phyloP scores from a whole-genome alignment of 2,888 invertebrate species.

The Schizotus pectinicornis region DNA sequence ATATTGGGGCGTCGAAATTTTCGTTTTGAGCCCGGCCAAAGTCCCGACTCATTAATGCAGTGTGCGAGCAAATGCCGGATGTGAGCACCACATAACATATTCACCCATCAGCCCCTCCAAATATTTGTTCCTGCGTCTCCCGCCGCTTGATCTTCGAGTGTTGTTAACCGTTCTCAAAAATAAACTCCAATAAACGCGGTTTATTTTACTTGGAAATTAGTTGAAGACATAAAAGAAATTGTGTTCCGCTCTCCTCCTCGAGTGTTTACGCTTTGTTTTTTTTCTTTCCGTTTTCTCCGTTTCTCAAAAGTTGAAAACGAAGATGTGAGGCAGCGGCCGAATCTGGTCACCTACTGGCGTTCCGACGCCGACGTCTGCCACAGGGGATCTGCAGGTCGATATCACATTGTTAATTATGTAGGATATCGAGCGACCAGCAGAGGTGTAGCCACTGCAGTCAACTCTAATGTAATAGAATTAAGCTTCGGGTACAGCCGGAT shows the following conservation, averaged over 20 bases:
- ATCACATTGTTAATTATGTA: conserved; percentile 59
- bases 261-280: conserved; percentile 22
- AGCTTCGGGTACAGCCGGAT: conserved; percentile 53
- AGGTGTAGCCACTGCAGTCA: conserved; percentile 54
- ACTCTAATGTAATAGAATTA: conserved; percentile 55
- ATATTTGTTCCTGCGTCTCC: conserved; percentile 52
- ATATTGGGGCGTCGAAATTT: no score
- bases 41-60: conserved; percentile 21
- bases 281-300: background rate
- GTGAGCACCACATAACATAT: conserved; percentile 46
- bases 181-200: conserved; percentile 48
- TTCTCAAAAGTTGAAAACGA: background rate
- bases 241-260: conserved; percentile 33
- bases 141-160: conserved; percentile 41
- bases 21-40: no score
- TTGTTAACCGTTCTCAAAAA: conserved; percentile 33
- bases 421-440: conserved; percentile 54
- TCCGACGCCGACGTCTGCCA: conserved; percentile 30
- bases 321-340: conserved; percentile 4
- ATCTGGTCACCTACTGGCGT: conserved; percentile 23
- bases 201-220: conserved; percentile 54
- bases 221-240: conserved; percentile 45
- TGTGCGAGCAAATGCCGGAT: conserved; percentile 53
- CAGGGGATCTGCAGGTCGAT: conserved; percentile 52
- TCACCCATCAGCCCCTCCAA: conserved; percentile 45